Base-by-base conservation (phyloP, 2,888 invertebrate species). In the Xanthorhoe designata region DNA sequence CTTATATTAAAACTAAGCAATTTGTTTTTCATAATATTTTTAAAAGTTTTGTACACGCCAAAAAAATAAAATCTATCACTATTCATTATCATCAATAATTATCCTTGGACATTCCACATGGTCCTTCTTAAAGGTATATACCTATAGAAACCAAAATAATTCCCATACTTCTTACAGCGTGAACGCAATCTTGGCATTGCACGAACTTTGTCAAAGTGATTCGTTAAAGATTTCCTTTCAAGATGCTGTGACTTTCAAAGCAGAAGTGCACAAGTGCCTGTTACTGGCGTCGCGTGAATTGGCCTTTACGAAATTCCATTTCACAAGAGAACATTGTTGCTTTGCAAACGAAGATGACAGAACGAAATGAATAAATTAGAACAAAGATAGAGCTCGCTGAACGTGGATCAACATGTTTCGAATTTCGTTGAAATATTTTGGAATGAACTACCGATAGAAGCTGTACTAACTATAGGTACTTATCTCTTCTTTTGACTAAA, bases 221-320 rank as follows among this genome's bases (percentile, higher is more conserved):
- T 55, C 53, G 54, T 64, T 53, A 55, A 55, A 64, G 64, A 66
- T 69, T 73, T 69, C 45, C 64, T 63, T 66, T 64, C 51, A 49
- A 62, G 56, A 60, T 45, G 53, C 62, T 53, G 51, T 38, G 51
- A 51, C 62, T 64, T 49, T 53, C 57, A 53, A 32, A 53, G 58
- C 64, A 58, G 53, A 65, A 66, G 53, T 61, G 68, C 56, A 53
- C 59, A 54, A 58, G 63, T 65, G 61, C 64, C 66, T 69, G 72
- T 64, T 66, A 71, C 71, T 60, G 60, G 64, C 63, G 35, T 60
- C 60, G 35, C 63, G 56, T 68, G 64, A 68, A 66, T 64, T 66
- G 32, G 54, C 62, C 53, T 68, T 61, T 47, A 59, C 18, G 47
- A 64, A 64, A 67, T 61, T 53, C 57, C 29, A 19, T 61, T 62